These are phyloP conservation scores for Liasis olivaceus DNA, from an alignment of 2,797 vertebrate species.

Conservation along the genomic window DNA sequence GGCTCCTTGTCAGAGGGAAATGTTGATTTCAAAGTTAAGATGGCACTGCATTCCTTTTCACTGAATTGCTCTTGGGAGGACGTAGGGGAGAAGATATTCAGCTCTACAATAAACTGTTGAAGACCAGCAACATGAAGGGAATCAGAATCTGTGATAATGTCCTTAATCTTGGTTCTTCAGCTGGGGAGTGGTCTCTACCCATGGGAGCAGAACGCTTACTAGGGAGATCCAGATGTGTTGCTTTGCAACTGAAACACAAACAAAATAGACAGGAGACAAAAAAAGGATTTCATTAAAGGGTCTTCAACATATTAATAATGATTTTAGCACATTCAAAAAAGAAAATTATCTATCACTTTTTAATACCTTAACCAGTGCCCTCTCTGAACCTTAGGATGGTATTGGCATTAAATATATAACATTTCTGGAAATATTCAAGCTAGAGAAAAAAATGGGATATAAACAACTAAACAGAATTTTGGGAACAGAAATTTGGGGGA, in stretches of 20 bases:
- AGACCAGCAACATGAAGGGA: neutral
- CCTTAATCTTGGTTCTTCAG: slow-evolving; percentile 19
- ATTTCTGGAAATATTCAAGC: neutral
- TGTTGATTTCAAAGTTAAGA: neutral
- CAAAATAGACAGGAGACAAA: accelerated
- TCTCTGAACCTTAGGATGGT: neutral
- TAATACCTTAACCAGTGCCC: neutral
- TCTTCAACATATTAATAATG: neutral
- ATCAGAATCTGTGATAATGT: neutral
- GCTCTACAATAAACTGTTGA: neutral
- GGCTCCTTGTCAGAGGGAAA: neutral
- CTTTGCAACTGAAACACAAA: slow-evolving; percentile 42
- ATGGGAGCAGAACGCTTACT: slow-evolving; percentile 46
- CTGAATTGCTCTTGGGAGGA: neutral
- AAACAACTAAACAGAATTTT: too few relatives aligned
- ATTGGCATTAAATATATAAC: neutral
- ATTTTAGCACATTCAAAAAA: neutral
- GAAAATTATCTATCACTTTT: neutral
- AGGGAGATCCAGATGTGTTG: accelerated
- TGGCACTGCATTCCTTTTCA: neutral
- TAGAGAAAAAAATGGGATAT: too few relatives aligned
- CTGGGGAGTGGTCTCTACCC: slow-evolving; percentile 55
- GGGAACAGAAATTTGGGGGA: too few relatives aligned
- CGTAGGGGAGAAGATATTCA: neutral
- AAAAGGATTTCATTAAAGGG: neutral